Evolutionary conservation across 2,113 vertebrate genomes (phyloP).

Genomic region (Hemiprocne comata): DNA sequence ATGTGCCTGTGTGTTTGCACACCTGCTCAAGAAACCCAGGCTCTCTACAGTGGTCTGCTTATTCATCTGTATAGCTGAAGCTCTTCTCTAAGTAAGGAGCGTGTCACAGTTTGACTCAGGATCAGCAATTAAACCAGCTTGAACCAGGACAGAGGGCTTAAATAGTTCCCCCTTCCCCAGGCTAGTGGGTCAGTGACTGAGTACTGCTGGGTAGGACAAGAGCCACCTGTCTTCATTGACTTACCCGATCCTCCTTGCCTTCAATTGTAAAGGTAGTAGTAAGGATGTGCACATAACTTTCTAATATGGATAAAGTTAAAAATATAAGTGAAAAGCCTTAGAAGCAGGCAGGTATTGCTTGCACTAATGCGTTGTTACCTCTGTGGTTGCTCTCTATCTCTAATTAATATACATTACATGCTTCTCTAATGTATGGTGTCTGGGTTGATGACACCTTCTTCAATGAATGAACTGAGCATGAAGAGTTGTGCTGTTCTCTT

Average conservation of each 20-base stretch:
- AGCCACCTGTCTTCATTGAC: fast-evolving
- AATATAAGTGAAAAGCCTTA: neutral
- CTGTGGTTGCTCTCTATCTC: neutral
- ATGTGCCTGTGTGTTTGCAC: neutral
- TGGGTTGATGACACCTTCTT: neutral
- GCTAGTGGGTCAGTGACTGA: neutral
- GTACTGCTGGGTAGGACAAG: neutral
- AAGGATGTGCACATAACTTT: neutral
- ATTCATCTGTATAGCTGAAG: neutral
- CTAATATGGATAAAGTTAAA: neutral
- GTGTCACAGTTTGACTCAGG: no score
- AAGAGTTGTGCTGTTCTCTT: neutral
- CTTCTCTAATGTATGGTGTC: neutral
- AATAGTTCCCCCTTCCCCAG: neutral
- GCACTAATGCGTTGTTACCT: neutral
- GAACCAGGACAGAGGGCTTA: neutral
- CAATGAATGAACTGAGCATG: neutral
- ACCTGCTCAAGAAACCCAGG: neutral
- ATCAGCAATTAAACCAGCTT: no score
- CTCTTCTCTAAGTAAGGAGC: neutral
- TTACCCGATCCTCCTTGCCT: neutral
- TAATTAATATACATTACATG: fast-evolving
- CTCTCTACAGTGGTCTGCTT: neutral
- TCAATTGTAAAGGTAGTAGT: neutral
- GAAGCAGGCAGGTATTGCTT: neutral